phyloP scores from a whole-genome alignment of 2,888 invertebrate species.

The Sarcophaga carnaria region DNA sequence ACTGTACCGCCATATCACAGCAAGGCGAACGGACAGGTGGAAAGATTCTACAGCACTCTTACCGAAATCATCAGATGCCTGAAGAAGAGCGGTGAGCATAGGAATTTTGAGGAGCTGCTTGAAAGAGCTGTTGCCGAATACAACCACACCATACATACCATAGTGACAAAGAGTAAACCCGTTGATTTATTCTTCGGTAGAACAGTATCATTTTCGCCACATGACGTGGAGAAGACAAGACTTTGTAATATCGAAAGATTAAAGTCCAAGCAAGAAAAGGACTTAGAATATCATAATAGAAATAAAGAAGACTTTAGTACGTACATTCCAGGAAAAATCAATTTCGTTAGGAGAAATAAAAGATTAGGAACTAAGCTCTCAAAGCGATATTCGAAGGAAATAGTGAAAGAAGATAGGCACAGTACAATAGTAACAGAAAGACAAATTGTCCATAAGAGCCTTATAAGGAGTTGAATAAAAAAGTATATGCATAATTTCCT shows the following conservation, averaged over 20 bases:
- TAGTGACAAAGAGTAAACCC: neutral
- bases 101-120: neutral
- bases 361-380: neutral
- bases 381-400: neutral
- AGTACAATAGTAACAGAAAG: neutral
- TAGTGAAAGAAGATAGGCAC: neutral
- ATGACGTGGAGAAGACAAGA: neutral
- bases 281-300: too few relatives aligned
- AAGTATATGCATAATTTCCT: too few relatives aligned
- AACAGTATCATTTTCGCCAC: neutral
- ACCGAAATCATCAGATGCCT: neutral
- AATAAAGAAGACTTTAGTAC: too few relatives aligned
- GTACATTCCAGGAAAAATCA: too few relatives aligned
- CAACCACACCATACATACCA: slow-evolving; percentile 4
- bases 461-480: neutral
- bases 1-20: neutral
- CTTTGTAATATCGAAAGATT: neutral
- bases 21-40: neutral
- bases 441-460: neutral
- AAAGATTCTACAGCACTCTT: neutral
- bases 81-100: neutral
- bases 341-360: too few relatives aligned
- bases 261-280: neutral
- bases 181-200: neutral
- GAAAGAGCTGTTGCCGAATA: slow-evolving; percentile 1